Conservation (phyloP, 2,797 vertebrate genomes). For the Harpagifer antarcticus region DNA sequence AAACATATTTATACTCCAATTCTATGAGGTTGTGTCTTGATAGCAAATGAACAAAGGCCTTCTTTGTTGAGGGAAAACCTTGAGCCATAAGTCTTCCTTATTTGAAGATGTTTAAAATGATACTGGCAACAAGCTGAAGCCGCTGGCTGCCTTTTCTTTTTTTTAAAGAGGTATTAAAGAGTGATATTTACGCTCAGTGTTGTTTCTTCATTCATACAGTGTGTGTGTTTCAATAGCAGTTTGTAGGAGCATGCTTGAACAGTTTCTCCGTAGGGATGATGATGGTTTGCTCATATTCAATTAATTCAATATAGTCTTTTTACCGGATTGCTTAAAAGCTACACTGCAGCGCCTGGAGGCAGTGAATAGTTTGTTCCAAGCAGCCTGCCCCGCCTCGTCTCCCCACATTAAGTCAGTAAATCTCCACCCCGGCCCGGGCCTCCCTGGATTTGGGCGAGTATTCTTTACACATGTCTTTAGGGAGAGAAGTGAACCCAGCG, state of each 20-base stretch:
- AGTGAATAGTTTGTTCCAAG: slow-evolving; percentile 71
- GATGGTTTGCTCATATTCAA: slow-evolving; percentile 6
- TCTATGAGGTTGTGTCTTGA: slow-evolving; percentile 3
- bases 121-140: slow-evolving; percentile 64
- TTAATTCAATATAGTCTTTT: slow-evolving; percentile 11
- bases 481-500: slow-evolving; percentile 51
- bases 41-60: slow-evolving; percentile 48
- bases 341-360: slow-evolving; percentile 38
- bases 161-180: slow-evolving; percentile 73
- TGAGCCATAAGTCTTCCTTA: slow-evolving; percentile 63
- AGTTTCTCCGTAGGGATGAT: slow-evolving; percentile 1
- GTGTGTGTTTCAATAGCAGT: slow-evolving; percentile 23
- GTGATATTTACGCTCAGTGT: slow-evolving; percentile 41
- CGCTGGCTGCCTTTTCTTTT: slow-evolving; percentile 68
- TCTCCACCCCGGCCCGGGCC: slow-evolving; percentile 67
- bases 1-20: slow-evolving; percentile 49
- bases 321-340: slow-evolving; percentile 35
- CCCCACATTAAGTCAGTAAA: slow-evolving; percentile 50
- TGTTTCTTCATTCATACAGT: slow-evolving; percentile 27
- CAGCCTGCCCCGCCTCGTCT: slow-evolving; percentile 52
- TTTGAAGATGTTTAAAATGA: slow-evolving; percentile 47
- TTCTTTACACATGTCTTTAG: slow-evolving; percentile 46
- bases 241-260: neutral
- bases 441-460: slow-evolving; percentile 47
- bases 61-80: slow-evolving; percentile 46